Base-by-base conservation (phyloP, 2,113 vertebrate genomes). In the Sinosuthora webbiana region DNA sequence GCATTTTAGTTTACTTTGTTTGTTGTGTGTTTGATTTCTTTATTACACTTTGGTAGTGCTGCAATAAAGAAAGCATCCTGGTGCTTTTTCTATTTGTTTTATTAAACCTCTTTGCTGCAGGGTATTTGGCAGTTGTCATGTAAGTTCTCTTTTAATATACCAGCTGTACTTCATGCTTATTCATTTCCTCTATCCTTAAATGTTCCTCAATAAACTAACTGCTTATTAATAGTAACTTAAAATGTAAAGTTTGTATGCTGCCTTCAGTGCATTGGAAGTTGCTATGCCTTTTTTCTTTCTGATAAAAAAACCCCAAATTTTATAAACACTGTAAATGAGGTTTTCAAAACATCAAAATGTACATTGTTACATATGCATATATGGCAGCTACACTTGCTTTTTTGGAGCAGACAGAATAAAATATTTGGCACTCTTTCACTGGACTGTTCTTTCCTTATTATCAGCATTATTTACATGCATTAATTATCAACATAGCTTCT, bases 131-230 rank as follows among this genome's bases (percentile, higher is more conserved):
- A 95, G 91, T 98, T 97, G 94, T 98, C 97, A 97, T 97, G 95
- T 94, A 96, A 79, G 96, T 93, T 98, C 81, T 52, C 76, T 91
- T 97, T 97, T 96, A 97, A 97, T 83, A 97, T 80, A 81, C 93
- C 95, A 98, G 96, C 95, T 98, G 97, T 96, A 95, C 67, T 85
- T 92, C 84, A 86, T 97, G 91, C 91, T 97, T 94, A 97, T 98
- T 98, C 96, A 97, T 98, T 98, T 98, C 97, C 97, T 97, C 87
- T 86, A 79, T 97, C 89, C 89, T 96, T 95, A 96, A 96, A 97
- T n/a, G 27, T 93, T 97, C 64, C 92, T 95, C 94, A 97, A 96
- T 97, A 98, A 98, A 98, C 94, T 92, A 96, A 95, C 79, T 97
- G 83, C 83, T 94, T 81, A 89, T 91, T 97, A 94, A 87, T 95